Percentiles rank a stretch among this genome's conserved stretches.
These are phyloP conservation scores for Varroa destructor DNA, from an alignment of 1,140 invertebrate genomes.

Conservation along the genomic window DNA sequence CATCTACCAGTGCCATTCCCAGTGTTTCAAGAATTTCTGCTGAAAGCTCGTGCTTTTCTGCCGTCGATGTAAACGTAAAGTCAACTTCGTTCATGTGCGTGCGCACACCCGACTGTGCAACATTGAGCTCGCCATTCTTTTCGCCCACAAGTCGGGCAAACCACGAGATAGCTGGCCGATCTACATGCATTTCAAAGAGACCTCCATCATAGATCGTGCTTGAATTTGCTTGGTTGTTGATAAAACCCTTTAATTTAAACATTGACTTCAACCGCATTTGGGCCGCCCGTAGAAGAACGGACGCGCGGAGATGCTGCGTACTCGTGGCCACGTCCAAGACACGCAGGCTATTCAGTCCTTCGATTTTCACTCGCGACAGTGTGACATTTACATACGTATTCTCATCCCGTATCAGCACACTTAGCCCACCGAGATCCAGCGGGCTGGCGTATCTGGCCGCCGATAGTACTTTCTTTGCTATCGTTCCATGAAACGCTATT, in stretches of 20 bases:
- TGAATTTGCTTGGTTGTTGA: neutral
- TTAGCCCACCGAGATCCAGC: slow-evolving; percentile 9
- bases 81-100: slow-evolving; percentile 24
- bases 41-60: slow-evolving; percentile 1
- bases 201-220: slow-evolving; percentile 21
- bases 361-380: slow-evolving; percentile 12
- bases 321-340: slow-evolving; percentile 24
- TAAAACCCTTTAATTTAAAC: slow-evolving; percentile 11
- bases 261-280: slow-evolving; percentile 15
- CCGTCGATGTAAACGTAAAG: slow-evolving; percentile 3
- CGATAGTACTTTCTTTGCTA: neutral
- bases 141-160: slow-evolving; percentile 19
- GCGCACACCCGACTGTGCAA: slow-evolving; percentile 9
- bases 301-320: slow-evolving; percentile 18
- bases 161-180: slow-evolving; percentile 17
- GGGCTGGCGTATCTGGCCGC: slow-evolving; percentile 2
- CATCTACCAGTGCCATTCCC: slow-evolving; percentile 17
- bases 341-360: slow-evolving; percentile 5
- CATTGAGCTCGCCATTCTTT: slow-evolving; percentile 6
- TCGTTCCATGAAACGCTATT: slow-evolving; percentile 16
- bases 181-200: neutral
- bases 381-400: slow-evolving; percentile 15
- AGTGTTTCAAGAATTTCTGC: slow-evolving; percentile 8
- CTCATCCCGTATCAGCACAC: slow-evolving; percentile 8
- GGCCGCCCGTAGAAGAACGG: slow-evolving; percentile 20